Evolutionary conservation across 1,140 invertebrate species (phyloP).

Genomic region (Teleogryllus occipitalis): DNA sequence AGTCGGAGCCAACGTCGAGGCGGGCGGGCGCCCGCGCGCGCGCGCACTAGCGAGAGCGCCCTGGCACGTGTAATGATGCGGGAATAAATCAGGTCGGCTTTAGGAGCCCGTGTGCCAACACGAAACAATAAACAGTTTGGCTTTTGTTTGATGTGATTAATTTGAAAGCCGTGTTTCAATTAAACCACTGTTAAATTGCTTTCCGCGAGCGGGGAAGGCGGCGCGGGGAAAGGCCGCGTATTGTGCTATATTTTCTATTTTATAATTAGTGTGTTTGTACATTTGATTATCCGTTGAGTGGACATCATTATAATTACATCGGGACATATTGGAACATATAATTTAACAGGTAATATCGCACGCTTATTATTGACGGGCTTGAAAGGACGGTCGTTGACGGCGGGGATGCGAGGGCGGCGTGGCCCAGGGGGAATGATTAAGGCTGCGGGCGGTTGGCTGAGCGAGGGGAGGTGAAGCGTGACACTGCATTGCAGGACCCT

Average conservation of each 20-base stretch:
- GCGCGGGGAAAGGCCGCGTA: not conserved
- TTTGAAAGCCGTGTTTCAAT: conserved; percentile 4
- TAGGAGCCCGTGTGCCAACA: not conserved
- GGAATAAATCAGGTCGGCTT: conserved; percentile 3
- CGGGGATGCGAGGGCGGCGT: too few species aligned
- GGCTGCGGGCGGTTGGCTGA: too few species aligned
- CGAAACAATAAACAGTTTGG: conserved; percentile 4
- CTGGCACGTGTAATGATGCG: not conserved
- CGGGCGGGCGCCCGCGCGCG: too few species aligned
- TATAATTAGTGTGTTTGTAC: conserved; percentile 1
- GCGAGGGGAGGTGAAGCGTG: too few species aligned
- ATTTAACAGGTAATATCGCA: not conserved
- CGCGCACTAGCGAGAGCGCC: too few species aligned
- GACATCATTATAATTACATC: conserved; percentile 5
- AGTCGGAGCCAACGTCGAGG: too few species aligned
- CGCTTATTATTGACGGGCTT: not conserved
- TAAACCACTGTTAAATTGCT: conserved; percentile 1
- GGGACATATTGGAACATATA: not conserved
- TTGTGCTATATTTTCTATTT: not conserved
- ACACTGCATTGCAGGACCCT: too few species aligned
- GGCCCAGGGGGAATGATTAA: too few species aligned
- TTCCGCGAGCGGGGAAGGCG: not conserved
- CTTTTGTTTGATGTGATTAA: conserved; percentile 5
- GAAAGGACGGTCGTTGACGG: not conserved
- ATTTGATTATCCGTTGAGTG: conserved; percentile 1